A percentile compares a stretch with the other conserved stretches of the same genome.
Conservation (phyloP, 2,797 vertebrate genomes). For the Coluber constrictor region DNA sequence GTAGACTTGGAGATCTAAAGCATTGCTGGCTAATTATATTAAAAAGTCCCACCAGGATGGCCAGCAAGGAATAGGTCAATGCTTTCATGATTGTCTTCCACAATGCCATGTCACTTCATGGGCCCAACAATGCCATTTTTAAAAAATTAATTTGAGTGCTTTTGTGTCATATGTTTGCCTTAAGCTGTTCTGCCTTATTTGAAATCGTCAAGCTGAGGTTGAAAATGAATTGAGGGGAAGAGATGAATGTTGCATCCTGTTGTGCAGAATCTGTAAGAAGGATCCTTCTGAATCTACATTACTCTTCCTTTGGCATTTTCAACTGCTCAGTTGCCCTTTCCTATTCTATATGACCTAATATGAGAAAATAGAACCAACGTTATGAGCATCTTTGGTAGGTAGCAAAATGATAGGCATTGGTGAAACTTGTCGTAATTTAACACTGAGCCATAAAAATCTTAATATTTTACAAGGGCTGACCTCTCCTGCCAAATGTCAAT, state of each 20-base stretch:
- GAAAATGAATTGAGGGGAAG: neutral
- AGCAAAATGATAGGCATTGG: neutral
- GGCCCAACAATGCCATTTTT: constrained; percentile 33
- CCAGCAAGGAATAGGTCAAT: neutral
- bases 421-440: neutral
- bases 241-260: neutral
- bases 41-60: constrained; percentile 22
- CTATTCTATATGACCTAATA: constrained; percentile 27
- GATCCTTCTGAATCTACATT: constrained; percentile 17
- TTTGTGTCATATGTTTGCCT: constrained; percentile 21
- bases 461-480: neutral
- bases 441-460: neutral
- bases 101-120: constrained; percentile 15
- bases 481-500: neutral
- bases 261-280: constrained; percentile 23
- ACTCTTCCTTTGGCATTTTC: constrained; percentile 18
- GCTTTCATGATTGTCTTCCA: constrained; percentile 38
- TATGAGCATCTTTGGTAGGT: constrained; percentile 1
- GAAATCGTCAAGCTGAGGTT: constrained; percentile 8
- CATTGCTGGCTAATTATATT: neutral
- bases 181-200: constrained; percentile 4
- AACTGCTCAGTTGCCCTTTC: constrained; percentile 9
- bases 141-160: constrained; percentile 8
- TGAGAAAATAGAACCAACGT: neutral
- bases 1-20: constrained; percentile 33